Evolutionary conservation across 1,140 invertebrate species (phyloP).

Genomic region (Drosophila parabipectinata): DNA sequence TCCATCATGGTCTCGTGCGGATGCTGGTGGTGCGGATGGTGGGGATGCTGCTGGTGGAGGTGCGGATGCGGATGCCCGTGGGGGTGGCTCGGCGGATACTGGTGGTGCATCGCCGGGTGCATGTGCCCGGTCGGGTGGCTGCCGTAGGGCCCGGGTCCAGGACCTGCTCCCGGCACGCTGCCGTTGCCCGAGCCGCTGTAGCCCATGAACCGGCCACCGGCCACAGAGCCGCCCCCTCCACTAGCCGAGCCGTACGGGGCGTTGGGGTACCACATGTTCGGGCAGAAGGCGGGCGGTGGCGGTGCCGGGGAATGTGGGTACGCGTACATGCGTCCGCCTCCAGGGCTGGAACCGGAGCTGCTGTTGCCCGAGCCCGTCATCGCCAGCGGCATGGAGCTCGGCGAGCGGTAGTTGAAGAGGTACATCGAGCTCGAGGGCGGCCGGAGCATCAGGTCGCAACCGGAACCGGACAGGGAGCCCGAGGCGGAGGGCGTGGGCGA

Average conservation of each 20-base stretch:
- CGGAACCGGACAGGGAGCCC: conserved; percentile 16
- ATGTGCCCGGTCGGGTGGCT: conserved; percentile 18
- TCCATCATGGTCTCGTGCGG: conserved; percentile 80
- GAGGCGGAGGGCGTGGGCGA: conserved; percentile 57
- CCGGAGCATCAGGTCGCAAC: conserved; percentile 61
- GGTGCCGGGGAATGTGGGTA: conserved; percentile 63
- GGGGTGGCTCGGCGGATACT: conserved; percentile 36
- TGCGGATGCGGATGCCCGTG: conserved; percentile 32
- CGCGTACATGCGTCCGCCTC: conserved; percentile 32
- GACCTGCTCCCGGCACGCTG: background rate
- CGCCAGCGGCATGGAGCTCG: conserved; percentile 23
- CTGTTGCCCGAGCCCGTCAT: background rate
- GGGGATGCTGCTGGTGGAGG: conserved; percentile 36
- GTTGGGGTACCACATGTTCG: conserved; percentile 82
- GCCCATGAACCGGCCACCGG: conserved; percentile 24
- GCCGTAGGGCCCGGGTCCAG: conserved; percentile 13
- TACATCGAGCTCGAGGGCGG: conserved; percentile 64
- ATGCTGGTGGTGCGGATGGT: conserved; percentile 56
- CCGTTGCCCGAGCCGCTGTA: conserved; percentile 11
- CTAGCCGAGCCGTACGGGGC: conserved; percentile 58
- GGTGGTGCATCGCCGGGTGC: conserved; percentile 31
- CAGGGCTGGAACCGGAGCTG: background rate
- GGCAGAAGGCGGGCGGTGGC: conserved; percentile 53
- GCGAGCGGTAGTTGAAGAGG: conserved; percentile 61
- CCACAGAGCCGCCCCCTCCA: conserved; percentile 1